Evolutionary conservation across 1,140 invertebrate species (phyloP).

Genomic region (Cherax destructor): DNA sequence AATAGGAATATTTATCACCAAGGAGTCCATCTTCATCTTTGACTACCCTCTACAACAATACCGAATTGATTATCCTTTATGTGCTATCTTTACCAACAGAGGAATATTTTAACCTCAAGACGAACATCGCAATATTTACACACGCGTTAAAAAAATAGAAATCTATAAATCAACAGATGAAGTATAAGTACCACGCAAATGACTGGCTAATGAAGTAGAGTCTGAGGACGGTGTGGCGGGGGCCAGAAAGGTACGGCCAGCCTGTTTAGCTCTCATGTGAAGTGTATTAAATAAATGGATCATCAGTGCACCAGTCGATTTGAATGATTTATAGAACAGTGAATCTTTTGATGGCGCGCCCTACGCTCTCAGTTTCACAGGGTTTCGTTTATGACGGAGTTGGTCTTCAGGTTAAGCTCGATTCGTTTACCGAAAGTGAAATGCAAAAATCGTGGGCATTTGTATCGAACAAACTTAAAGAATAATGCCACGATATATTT

Average conservation of each 20-base stretch:
- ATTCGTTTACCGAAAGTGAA: no score
- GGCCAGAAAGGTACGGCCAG: background rate
- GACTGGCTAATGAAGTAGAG: conserved; percentile 15
- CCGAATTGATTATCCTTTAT: background rate
- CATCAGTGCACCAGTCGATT: conserved; percentile 53
- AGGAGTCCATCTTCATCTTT: background rate
- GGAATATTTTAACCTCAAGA: background rate
- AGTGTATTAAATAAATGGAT: conserved; percentile 54
- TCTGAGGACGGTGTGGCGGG: background rate
- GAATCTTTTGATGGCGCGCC: conserved; percentile 37
- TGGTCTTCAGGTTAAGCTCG: background rate
- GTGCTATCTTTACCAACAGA: background rate
- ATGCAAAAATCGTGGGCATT: no score
- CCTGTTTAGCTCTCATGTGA: conserved; percentile 30
- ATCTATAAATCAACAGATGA: background rate
- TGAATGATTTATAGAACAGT: conserved; percentile 64
- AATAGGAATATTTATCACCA: conserved; percentile 22
- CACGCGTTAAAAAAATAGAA: background rate
- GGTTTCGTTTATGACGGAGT: conserved; percentile 31
- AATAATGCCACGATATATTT: no score
- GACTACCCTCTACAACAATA: background rate
- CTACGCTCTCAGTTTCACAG: conserved; percentile 23
- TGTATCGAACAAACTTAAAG: no score
- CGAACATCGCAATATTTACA: background rate
- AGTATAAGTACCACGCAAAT: conserved; percentile 19